These are phyloP conservation scores for Phyllostomus discolor DNA, from an alignment of 2,113 vertebrate genomes.

Conservation along the genomic window DNA sequence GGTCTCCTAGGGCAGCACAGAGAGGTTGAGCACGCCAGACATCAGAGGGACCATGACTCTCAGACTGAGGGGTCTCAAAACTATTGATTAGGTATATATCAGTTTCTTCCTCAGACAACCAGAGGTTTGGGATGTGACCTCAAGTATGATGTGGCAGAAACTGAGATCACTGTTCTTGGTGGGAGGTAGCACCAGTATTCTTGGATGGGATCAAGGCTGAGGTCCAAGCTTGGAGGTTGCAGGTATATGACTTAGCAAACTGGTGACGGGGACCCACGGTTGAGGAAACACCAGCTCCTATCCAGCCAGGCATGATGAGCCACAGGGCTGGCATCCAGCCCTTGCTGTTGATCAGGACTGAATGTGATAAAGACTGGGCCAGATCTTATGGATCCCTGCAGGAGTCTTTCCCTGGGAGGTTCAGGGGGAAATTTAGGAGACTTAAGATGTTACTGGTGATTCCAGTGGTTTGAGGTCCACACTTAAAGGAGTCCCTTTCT, in stretches of 20 bases:
- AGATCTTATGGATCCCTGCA: not conserved
- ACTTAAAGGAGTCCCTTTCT: not conserved
- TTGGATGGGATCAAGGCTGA: not conserved
- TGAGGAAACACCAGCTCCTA: not conserved
- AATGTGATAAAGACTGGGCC: not conserved
- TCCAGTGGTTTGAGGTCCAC: not conserved
- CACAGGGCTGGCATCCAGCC: not conserved
- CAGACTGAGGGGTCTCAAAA: not conserved
- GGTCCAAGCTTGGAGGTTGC: not conserved
- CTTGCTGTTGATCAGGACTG: not conserved
- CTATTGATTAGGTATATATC: not conserved
- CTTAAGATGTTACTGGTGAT: not conserved
- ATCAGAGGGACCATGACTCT: not conserved
- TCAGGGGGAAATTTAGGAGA: not conserved
- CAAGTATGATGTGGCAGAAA: not conserved
- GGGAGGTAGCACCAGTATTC: not conserved
- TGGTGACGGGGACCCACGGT: not conserved
- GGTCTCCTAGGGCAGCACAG: not conserved
- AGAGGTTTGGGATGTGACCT: not conserved
- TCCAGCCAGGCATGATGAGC: not conserved
- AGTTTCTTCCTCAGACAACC: not conserved
- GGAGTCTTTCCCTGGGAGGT: not conserved
- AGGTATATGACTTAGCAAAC: not conserved
- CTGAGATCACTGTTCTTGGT: not conserved
- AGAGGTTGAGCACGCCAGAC: not conserved